These are phyloP conservation scores for Drosophila colorata DNA, from an alignment of 2,888 invertebrate species.

Conservation along the genomic window DNA sequence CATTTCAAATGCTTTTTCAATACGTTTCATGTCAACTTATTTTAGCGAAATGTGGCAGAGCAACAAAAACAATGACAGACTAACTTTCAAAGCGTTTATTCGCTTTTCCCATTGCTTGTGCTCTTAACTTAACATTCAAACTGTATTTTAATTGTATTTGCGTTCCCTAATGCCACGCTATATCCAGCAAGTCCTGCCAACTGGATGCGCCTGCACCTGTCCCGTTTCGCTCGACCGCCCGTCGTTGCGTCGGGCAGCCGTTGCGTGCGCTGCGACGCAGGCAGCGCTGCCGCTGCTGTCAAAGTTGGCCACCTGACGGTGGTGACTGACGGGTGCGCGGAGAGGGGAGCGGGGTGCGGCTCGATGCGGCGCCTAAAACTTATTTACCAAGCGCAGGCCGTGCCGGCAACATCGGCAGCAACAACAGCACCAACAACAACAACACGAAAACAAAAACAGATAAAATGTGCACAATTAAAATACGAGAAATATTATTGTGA, in stretches of 20 bases:
- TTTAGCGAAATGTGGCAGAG: too few relatives aligned
- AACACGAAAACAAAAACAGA: slow-evolving; percentile 10
- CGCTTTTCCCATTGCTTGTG: too few relatives aligned
- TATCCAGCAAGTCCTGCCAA: not conserved
- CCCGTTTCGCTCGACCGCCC: slow-evolving; percentile 33
- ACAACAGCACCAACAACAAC: slow-evolving; percentile 6
- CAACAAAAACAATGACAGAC: not conserved
- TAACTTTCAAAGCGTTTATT: too few relatives aligned
- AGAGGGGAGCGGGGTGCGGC: slow-evolving; percentile 8
- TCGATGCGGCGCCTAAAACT: slow-evolving; percentile 9
- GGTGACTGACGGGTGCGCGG: not conserved
- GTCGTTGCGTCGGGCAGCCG: too few relatives aligned
- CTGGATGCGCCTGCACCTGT: slow-evolving; percentile 18
- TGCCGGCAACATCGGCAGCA: slow-evolving; percentile 29
- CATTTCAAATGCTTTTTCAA: not conserved
- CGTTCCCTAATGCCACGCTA: too few relatives aligned
- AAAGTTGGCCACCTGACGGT: slow-evolving; percentile 22
- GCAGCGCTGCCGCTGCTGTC: slow-evolving; percentile 38
- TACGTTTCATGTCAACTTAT: not conserved
- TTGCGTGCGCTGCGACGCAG: slow-evolving; percentile 18
- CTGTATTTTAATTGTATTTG: not conserved
- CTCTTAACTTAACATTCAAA: not conserved
- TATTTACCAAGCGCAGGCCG: slow-evolving; percentile 24
- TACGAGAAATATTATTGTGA: slow-evolving; percentile 36
- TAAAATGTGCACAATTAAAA: slow-evolving; percentile 35